These are phyloP conservation scores for Todus mexicanus DNA, from an alignment of 2,797 vertebrate genomes.

Conservation along the genomic window DNA sequence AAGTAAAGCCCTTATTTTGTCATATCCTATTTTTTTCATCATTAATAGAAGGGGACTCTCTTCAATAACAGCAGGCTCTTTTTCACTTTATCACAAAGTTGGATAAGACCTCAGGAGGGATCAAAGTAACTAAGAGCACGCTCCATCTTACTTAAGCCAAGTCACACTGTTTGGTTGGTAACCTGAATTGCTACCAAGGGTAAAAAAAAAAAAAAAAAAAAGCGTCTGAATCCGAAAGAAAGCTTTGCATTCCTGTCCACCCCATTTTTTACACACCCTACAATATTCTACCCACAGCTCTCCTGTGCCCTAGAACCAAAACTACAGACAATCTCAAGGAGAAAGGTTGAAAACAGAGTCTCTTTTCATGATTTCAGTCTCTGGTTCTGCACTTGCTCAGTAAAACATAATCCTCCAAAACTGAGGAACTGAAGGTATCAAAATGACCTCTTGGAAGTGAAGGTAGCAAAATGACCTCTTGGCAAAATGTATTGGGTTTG, in stretches of 20 bases:
- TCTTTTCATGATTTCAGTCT: not conserved
- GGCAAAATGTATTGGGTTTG: too few species aligned
- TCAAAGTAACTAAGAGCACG: not conserved
- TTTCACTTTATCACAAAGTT: not conserved
- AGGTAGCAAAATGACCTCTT: too few species aligned
- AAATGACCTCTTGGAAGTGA: not conserved
- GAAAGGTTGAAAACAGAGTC: not conserved
- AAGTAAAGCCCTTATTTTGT: not conserved
- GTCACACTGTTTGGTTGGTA: not conserved
- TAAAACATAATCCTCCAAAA: not conserved
- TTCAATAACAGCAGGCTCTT: not conserved
- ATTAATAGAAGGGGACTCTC: not conserved
- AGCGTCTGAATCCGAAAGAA: not conserved
- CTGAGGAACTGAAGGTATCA: not conserved
- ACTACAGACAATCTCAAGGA: not conserved
- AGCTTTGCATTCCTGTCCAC: not conserved
- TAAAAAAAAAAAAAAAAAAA: not conserved
- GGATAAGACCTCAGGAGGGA: not conserved
- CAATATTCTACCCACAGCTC: not conserved
- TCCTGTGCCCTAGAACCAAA: not conserved
- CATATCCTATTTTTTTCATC: not conserved
- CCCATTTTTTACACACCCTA: not conserved
- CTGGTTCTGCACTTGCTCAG: not conserved
- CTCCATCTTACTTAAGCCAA: not conserved
- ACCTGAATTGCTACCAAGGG: not conserved